Evolutionary conservation across 2,113 vertebrate species (phyloP), one percentile per base, ranked within the genome.

Genomic region (Clarias macrocephalus): DNA sequence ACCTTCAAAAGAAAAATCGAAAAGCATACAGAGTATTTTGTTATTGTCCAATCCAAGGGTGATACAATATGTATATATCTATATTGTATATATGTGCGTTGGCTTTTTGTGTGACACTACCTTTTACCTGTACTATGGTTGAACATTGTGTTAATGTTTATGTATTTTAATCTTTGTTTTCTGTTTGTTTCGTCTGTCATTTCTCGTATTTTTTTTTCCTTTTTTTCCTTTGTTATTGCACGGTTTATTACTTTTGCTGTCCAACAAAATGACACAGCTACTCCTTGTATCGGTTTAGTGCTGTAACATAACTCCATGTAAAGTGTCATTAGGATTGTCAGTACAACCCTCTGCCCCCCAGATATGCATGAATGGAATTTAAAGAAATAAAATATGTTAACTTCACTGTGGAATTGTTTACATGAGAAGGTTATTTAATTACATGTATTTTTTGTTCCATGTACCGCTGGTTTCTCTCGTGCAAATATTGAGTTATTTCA

Each of bases 291-390:
- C 94, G 93, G 95, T 97, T 97, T 96, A 96, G 96, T 97, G 97
- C 96, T 97, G 96, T 97, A 96, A 96, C 96, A 96, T 95, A 96
- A 97, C 92, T 95, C 94, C 68, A 75, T 84, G 83, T 91, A 93
- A 95, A 96, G 96, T 97, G 97, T 97, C 97, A 96, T 96, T 97
- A 97, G 95, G 96, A 94, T 96, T 95, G 96, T 97, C 95, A 91
- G 95, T 96, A 95, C 96, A 96, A 96, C 95, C 96, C 92, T 92
- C 87, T 86, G 91, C 92, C 83, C 92, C 91, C 93, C 94, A 94
- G 95, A 97, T 97, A 97, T 97, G 97, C 97, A 97, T 97, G 97
- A 97, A 97, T 96, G 97, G 97, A 96, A 97, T 96, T 97, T 96
- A 97, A 96, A 93, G 95, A 97, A 97, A 93, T 96, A 95, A 96